A percentile compares a stretch with the other conserved stretches of the same genome.
phyloP scores from a whole-genome alignment of 1,140 invertebrate genomes.

The Heliconius hermathena region DNA sequence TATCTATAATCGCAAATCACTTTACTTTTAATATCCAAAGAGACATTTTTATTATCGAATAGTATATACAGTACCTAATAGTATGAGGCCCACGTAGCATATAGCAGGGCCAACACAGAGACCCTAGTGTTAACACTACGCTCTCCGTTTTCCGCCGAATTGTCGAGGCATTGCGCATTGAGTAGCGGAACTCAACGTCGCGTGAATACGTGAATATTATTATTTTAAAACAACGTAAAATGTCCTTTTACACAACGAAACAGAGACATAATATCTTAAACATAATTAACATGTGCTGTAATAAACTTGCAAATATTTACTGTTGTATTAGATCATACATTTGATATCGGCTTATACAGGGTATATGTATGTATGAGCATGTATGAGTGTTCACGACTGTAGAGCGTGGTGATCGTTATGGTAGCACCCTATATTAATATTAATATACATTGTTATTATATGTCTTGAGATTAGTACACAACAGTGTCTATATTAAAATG shows the following conservation, averaged over 20 bases:
- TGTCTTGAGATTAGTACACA: neutral
- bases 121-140: too few species aligned
- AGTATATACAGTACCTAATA: too few species aligned
- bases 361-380: neutral
- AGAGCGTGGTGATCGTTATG: neutral
- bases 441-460: neutral
- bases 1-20: too few species aligned
- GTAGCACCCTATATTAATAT: neutral
- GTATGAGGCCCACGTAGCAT: too few species aligned
- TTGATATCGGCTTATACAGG: neutral
- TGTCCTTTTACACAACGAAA: neutral
- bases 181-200: too few species aligned
- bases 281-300: neutral
- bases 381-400: neutral
- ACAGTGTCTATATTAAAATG: neutral
- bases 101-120: too few species aligned
- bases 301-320: constrained; percentile 2
- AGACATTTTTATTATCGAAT: too few species aligned
- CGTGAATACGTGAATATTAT: too few species aligned
- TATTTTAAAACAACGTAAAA: too few species aligned
- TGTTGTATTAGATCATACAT: constrained; percentile 3
- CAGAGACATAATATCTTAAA: neutral
- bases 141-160: too few species aligned
- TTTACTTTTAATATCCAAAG: too few species aligned
- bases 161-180: too few species aligned